Evolutionary conservation across 2,888 invertebrate species (phyloP).

Genomic region (Podotricha telesiphe): DNA sequence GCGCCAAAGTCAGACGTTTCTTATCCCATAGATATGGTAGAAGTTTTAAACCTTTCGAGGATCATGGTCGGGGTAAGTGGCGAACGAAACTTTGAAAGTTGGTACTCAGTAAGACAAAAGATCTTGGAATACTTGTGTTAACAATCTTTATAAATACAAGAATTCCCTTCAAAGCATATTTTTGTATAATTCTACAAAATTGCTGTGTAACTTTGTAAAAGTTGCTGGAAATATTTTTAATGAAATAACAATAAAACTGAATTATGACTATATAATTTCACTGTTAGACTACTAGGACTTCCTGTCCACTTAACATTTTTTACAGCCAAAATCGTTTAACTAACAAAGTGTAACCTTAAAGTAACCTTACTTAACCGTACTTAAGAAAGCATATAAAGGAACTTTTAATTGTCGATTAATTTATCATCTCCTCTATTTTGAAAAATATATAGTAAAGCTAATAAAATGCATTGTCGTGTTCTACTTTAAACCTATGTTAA

Average conservation of each 20-base stretch:
- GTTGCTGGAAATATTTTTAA: slow-evolving; percentile 2
- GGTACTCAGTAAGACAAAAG: slow-evolving; percentile 37
- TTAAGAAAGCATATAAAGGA: too few relatives aligned
- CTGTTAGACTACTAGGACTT: too few relatives aligned
- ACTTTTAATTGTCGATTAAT: too few relatives aligned
- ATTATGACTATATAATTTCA: too few relatives aligned
- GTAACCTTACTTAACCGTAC: too few relatives aligned
- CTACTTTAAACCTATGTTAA: too few relatives aligned
- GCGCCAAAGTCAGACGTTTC: slow-evolving; percentile 37
- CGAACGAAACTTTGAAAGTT: slow-evolving; percentile 31
- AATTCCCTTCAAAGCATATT: slow-evolving; percentile 27
- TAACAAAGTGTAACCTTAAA: too few relatives aligned
- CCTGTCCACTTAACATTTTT: too few relatives aligned
- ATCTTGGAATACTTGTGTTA: slow-evolving; percentile 35
- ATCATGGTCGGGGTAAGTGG: slow-evolving; percentile 32
- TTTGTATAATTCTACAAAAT: slow-evolving; percentile 12
- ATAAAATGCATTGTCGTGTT: too few relatives aligned
- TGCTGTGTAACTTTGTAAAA: slow-evolving; percentile 6
- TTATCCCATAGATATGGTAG: slow-evolving; percentile 43
- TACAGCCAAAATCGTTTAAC: too few relatives aligned
- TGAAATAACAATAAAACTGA: neutral
- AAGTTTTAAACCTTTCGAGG: slow-evolving; percentile 44
- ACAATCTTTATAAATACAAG: slow-evolving; percentile 30
- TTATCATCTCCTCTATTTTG: too few relatives aligned
- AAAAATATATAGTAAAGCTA: too few relatives aligned